Evolutionary conservation across 2,113 vertebrate species (phyloP).

Genomic region (Ammospiza caudacuta): DNA sequence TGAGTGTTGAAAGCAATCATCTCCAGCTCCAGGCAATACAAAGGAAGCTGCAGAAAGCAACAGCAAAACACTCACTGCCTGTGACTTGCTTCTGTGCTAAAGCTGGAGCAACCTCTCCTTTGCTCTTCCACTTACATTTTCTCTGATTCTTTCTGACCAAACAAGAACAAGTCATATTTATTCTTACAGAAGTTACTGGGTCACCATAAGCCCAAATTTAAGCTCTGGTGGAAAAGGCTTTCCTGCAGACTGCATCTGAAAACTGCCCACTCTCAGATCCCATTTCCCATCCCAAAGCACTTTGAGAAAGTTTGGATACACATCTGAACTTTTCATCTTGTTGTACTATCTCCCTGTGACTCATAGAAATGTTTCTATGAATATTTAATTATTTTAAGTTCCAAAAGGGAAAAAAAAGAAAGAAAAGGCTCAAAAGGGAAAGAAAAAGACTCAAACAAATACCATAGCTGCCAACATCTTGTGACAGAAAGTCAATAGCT

Average conservation of each 20-base stretch:
- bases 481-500: constrained; percentile 71
- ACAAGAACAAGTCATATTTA: neutral
- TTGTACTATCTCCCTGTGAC: constrained; percentile 54
- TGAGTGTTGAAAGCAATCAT: neutral
- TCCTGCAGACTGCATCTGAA: constrained; percentile 1
- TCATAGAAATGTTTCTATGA: constrained; percentile 59
- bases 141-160: neutral
- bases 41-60: neutral
- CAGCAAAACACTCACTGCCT: neutral
- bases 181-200: constrained; percentile 22
- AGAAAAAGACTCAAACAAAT: constrained; percentile 68
- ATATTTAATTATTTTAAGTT: constrained; percentile 64
- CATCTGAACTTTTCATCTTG: constrained; percentile 59
- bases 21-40: neutral
- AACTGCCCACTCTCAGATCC: constrained; percentile 26
- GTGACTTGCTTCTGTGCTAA: neutral
- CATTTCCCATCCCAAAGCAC: constrained; percentile 46
- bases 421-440: constrained; percentile 50
- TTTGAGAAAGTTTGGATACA: constrained; percentile 46
- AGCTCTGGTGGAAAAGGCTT: neutral
- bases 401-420: constrained; percentile 31
- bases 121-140: neutral
- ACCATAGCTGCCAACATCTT: constrained; percentile 70
- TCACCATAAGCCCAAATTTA: neutral
- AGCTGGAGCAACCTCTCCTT: neutral